A percentile compares a stretch with the other conserved stretches of the same genome.
These are phyloP conservation scores for Trichonephila clavata DNA, from an alignment of 1,140 invertebrate species.

Conservation along the genomic window DNA sequence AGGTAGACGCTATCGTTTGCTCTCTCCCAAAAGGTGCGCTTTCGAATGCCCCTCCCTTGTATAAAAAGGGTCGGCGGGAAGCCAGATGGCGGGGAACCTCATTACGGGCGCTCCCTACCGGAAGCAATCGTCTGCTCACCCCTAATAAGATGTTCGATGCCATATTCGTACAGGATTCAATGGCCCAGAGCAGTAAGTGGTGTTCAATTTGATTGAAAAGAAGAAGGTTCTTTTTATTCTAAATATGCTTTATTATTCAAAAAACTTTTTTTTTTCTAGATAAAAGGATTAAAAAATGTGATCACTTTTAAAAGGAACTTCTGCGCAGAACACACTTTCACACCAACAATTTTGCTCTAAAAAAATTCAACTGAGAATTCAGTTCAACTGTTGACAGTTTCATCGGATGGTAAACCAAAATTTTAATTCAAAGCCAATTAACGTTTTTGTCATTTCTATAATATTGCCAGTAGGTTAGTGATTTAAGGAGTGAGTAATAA, in stretches of 20 bases:
- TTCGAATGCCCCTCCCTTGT: neutral
- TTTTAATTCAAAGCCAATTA: too few species aligned
- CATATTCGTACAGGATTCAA: neutral
- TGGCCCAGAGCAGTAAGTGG: neutral
- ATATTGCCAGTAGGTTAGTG: too few species aligned
- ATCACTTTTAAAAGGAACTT: too few species aligned
- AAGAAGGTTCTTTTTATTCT: neutral
- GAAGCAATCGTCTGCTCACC: conserved; percentile 15
- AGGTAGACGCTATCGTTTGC: conserved; percentile 13
- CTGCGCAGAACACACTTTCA: too few species aligned
- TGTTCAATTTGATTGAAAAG: neutral
- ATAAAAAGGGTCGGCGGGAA: neutral
- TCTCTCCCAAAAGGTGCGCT: neutral
- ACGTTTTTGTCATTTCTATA: too few species aligned
- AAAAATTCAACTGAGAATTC: too few species aligned
- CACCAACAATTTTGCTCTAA: too few species aligned
- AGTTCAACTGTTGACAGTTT: too few species aligned
- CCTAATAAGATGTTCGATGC: neutral
- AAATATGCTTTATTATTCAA: neutral
- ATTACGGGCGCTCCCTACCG: conserved; percentile 17
- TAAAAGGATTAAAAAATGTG: neutral
- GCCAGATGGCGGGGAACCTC: conserved; percentile 26
- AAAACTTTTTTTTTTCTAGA: neutral
- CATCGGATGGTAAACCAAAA: too few species aligned
- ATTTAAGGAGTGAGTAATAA: too few species aligned